phyloP scores from a whole-genome alignment of 2,888 invertebrate species.

The Shargacucullia verbasci region DNA sequence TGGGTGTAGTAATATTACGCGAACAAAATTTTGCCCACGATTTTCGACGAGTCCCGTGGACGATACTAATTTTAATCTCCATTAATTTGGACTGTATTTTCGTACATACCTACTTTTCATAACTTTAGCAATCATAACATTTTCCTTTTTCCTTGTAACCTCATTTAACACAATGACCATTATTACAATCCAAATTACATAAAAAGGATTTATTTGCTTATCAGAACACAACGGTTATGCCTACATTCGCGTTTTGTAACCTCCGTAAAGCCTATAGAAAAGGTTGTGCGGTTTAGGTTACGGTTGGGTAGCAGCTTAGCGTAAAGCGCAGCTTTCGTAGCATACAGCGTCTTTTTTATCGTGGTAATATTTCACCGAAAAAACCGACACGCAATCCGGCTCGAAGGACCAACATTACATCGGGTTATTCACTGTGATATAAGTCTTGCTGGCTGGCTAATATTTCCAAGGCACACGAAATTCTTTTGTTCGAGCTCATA shows the following conservation, averaged over 20 bases:
- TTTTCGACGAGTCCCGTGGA: too few relatives aligned
- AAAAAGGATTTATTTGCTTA: slow-evolving; percentile 44
- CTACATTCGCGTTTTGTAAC: slow-evolving; percentile 34
- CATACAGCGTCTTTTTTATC: neutral
- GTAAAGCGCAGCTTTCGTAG: slow-evolving; percentile 3
- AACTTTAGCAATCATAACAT: too few relatives aligned
- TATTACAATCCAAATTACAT: slow-evolving; percentile 8
- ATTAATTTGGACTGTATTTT: too few relatives aligned
- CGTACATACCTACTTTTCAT: too few relatives aligned
- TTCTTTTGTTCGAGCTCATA: too few relatives aligned
- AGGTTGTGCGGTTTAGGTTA: slow-evolving; percentile 4
- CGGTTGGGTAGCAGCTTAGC: slow-evolving; percentile 22
- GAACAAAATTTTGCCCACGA: too few relatives aligned
- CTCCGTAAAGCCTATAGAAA: slow-evolving; percentile 15
- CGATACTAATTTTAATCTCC: too few relatives aligned
- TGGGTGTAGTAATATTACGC: too few relatives aligned
- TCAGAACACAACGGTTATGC: slow-evolving; percentile 19
- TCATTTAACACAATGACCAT: slow-evolving; percentile 11
- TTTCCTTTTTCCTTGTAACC: slow-evolving; percentile 1
- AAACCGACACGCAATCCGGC: neutral
- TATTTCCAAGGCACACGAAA: too few relatives aligned
- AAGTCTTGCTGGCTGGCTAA: too few relatives aligned
- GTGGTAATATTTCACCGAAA: neutral
- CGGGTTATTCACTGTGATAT: too few relatives aligned
- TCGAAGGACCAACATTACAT: too few relatives aligned